Percentiles rank a stretch among this genome's conserved stretches.
phyloP scores from a whole-genome alignment of 2,113 vertebrate genomes.

The Siniperca chuatsi region DNA sequence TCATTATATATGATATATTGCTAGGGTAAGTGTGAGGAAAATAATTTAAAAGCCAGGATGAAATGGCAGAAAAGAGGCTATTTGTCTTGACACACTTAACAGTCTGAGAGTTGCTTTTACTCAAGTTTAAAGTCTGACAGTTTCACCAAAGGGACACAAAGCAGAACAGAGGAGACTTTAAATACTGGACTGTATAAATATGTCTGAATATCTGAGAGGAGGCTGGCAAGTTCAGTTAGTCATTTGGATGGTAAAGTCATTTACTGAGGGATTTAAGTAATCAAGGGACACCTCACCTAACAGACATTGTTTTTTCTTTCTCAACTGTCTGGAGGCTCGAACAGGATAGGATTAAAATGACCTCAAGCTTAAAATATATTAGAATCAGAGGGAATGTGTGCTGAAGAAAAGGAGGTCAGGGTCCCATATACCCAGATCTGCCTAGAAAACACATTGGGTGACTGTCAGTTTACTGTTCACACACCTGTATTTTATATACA shows the following conservation, averaged over 20 bases:
- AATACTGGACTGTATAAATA: constrained; percentile 26
- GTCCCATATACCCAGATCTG: neutral
- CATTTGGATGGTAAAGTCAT: neutral
- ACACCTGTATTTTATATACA: neutral
- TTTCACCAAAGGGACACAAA: constrained; percentile 9
- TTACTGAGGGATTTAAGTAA: constrained; percentile 12
- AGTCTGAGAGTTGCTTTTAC: constrained; percentile 19
- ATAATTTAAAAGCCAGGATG: constrained; percentile 27
- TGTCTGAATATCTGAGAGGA: neutral
- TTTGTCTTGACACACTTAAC: constrained; percentile 20
- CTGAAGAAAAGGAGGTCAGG: neutral
- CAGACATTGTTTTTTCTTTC: neutral
- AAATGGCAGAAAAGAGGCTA: constrained; percentile 27
- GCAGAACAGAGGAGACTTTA: constrained; percentile 34
- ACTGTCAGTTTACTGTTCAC: too few species aligned
- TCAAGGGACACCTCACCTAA: constrained; percentile 14
- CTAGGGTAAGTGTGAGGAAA: neutral
- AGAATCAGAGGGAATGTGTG: neutral
- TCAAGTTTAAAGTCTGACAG: constrained; percentile 19
- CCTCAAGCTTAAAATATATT: neutral
- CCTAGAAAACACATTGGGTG: neutral
- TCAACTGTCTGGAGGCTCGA: neutral
- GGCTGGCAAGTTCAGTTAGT: neutral
- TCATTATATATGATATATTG: constrained; percentile 4
- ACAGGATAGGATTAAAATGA: constrained; percentile 35